phyloP scores from a whole-genome alignment of 1,140 invertebrate species.

The Megalopta genalis region DNA sequence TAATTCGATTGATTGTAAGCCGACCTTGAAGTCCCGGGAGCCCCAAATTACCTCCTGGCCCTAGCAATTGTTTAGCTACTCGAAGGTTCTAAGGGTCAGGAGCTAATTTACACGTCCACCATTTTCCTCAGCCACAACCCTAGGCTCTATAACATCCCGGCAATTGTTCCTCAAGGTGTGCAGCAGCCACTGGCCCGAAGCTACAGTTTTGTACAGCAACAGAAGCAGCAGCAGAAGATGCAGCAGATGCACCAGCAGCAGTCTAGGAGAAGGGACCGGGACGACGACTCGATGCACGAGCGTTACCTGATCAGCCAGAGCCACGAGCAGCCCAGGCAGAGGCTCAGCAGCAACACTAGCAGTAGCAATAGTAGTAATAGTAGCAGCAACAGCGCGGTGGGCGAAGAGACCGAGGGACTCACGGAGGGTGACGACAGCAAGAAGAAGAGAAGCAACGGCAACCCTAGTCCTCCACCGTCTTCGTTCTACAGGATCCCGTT shows the following conservation, averaged over 20 bases:
- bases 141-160: constrained; percentile 5
- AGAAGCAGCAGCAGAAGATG: constrained; percentile 79
- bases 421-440: constrained; percentile 69
- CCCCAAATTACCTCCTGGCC: too few species aligned
- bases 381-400: constrained; percentile 73
- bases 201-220: constrained; percentile 87
- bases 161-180: constrained; percentile 55
- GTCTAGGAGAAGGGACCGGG: constrained; percentile 77
- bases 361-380: constrained; percentile 75
- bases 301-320: constrained; percentile 83
- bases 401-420: constrained; percentile 67
- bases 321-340: constrained; percentile 68
- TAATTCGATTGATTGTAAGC: constrained; percentile 75
- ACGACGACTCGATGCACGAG: constrained; percentile 91
- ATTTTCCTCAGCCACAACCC: too few species aligned
- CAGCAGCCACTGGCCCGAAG: constrained; percentile 82
- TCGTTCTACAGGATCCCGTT: constrained; percentile 76
- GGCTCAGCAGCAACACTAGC: constrained; percentile 75
- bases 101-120: too few species aligned
- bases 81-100: too few species aligned
- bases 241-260: constrained; percentile 77
- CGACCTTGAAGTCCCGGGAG: background rate
- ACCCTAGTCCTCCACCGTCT: constrained; percentile 77
- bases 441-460: constrained; percentile 77
- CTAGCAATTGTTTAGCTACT: too few species aligned